Conservation (phyloP, 2,888 invertebrate genomes). For the Siphlonurus alternatus region DNA sequence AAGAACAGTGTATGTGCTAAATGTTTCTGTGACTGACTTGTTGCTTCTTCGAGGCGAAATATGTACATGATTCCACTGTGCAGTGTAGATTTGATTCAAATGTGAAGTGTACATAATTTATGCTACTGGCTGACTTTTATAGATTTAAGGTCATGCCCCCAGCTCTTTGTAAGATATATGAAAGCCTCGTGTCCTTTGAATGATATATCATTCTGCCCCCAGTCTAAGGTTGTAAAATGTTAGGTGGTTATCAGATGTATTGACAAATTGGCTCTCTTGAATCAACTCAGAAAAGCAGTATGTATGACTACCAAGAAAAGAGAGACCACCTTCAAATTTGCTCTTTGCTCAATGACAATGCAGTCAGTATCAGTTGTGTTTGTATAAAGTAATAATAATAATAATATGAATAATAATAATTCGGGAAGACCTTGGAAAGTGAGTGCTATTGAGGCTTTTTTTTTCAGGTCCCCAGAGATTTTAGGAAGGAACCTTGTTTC, state of each 20-base stretch:
- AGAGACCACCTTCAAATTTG: conserved; percentile 12
- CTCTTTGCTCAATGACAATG: conserved; percentile 19
- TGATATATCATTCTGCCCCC: neutral
- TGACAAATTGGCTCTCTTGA: neutral
- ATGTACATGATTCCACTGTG: neutral
- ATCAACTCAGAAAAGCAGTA: neutral
- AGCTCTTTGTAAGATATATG: neutral
- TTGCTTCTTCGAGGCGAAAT: neutral
- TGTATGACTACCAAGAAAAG: neutral
- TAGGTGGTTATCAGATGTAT: neutral
- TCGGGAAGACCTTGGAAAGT: neutral
- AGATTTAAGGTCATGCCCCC: neutral
- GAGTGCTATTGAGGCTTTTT: neutral
- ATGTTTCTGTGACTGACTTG: neutral
- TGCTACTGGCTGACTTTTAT: neutral
- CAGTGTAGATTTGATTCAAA: neutral
- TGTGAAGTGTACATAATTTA: neutral
- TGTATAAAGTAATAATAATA: neutral
- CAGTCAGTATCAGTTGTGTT: conserved; percentile 8
- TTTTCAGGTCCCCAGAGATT: neutral
- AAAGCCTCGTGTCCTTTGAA: neutral
- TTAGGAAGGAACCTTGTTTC: conserved; percentile 14
- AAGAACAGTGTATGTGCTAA: neutral
- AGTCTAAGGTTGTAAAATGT: neutral
- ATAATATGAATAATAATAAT: neutral